phyloP scores from a whole-genome alignment of 2,797 vertebrate genomes.

The Cetoscarus ocellatus region DNA sequence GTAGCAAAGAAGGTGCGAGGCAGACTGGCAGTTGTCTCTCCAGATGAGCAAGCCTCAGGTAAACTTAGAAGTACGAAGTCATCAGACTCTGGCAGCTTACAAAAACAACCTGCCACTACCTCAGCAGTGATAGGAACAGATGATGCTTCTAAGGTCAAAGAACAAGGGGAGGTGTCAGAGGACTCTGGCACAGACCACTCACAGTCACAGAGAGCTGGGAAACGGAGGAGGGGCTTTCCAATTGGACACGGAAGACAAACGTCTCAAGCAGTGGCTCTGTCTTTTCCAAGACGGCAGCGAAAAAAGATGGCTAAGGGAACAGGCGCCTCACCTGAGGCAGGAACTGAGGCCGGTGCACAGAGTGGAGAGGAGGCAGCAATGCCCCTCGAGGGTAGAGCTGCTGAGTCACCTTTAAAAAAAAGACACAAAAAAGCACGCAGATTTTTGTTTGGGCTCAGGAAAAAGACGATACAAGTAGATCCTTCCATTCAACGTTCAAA shows the following conservation, averaged over 20 bases:
- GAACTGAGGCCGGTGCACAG: slow-evolving; percentile 56
- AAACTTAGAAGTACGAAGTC: slow-evolving; percentile 29
- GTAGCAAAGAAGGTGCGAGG: slow-evolving; percentile 67
- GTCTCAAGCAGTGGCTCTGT: slow-evolving; percentile 42
- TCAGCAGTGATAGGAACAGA: slow-evolving; percentile 59
- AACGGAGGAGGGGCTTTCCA: slow-evolving; percentile 43
- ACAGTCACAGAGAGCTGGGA: slow-evolving; percentile 37
- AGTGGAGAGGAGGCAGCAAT: slow-evolving; percentile 65
- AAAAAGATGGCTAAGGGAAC: slow-evolving; percentile 51
- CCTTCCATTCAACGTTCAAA: slow-evolving; percentile 9
- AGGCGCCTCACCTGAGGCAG: slow-evolving; percentile 66
- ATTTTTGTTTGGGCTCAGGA: slow-evolving; percentile 64
- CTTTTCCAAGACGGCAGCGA: slow-evolving; percentile 62
- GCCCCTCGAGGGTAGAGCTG: slow-evolving; percentile 48
- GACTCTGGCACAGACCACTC: slow-evolving; percentile 26
- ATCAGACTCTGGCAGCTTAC: slow-evolving; percentile 23
- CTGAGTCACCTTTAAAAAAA: slow-evolving; percentile 38
- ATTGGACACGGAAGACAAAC: slow-evolving; percentile 30
- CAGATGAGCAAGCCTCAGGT: slow-evolving; percentile 43
- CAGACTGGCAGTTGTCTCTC: slow-evolving; percentile 52
- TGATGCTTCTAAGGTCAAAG: slow-evolving; percentile 51
- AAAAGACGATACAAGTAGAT: slow-evolving; percentile 31
- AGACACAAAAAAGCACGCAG: slow-evolving; percentile 40
- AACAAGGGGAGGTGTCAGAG: slow-evolving; percentile 43
- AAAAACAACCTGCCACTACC: slow-evolving; percentile 63